These are phyloP conservation scores for Leptosomus discolor DNA, from an alignment of 2,113 vertebrate genomes.

Conservation along the genomic window DNA sequence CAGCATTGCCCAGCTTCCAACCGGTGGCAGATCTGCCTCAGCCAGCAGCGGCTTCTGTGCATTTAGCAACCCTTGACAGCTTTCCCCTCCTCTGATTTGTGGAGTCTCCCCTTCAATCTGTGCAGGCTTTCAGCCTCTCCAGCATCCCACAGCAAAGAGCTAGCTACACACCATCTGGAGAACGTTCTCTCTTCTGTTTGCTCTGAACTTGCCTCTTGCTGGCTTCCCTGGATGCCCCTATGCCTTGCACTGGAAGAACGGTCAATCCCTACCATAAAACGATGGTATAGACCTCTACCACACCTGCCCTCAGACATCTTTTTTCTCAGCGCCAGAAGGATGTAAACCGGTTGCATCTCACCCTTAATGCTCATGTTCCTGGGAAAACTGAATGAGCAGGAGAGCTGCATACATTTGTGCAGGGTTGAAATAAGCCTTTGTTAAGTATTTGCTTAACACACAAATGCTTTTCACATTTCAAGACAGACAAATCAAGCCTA, in stretches of 20 bases:
- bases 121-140: neutral
- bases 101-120: neutral
- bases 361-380: neutral
- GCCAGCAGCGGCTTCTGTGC: neutral
- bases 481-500: neutral
- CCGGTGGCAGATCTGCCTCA: neutral
- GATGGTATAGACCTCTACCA: neutral
- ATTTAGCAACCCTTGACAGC: neutral
- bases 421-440: neutral
- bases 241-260: neutral
- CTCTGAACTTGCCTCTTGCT: neutral
- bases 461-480: neutral
- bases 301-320: neutral
- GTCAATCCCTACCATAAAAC: neutral
- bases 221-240: neutral
- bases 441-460: slow-evolving; percentile 1
- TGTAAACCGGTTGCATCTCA: neutral
- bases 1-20: neutral
- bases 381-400: neutral
- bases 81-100: neutral
- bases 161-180: neutral
- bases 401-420: neutral
- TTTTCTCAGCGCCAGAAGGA: neutral
- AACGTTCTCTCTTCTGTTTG: neutral
- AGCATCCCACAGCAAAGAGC: neutral